Conservation (phyloP, 2,888 invertebrate species). For the Liposcelis brunnea region DNA sequence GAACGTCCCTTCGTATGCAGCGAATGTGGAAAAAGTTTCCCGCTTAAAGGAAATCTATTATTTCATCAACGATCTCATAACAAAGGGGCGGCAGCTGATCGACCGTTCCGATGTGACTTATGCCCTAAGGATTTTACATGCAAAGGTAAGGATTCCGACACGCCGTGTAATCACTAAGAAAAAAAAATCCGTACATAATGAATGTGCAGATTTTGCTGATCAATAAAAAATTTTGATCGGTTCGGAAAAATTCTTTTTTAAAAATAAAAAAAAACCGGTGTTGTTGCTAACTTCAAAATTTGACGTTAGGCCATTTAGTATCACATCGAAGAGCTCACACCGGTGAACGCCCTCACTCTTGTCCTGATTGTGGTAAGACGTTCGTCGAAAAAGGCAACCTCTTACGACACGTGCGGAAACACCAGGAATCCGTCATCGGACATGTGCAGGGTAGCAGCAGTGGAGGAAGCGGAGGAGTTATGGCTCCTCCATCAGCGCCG, state of each 20-base stretch:
- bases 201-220: too few relatives aligned
- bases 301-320: conserved; percentile 13
- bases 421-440: conserved; percentile 21
- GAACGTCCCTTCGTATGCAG: conserved; percentile 59
- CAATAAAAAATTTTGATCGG: too few relatives aligned
- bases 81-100: conserved; percentile 21
- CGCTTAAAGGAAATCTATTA: conserved; percentile 63
- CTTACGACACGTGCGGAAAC: conserved; percentile 54
- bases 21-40: conserved; percentile 39
- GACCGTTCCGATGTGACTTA: conserved; percentile 24
- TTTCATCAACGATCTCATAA: conserved; percentile 73
- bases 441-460: neutral
- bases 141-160: conserved; percentile 9
- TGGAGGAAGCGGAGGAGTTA: neutral
- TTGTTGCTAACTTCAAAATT: too few relatives aligned
- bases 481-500: neutral
- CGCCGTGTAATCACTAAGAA: too few relatives aligned
- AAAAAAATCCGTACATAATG: too few relatives aligned
- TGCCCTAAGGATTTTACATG: conserved; percentile 24
- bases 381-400: conserved; percentile 70
- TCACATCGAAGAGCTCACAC: conserved; percentile 15
- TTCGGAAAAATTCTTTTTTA: too few relatives aligned
- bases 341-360: conserved; percentile 30
- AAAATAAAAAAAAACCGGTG: too few relatives aligned
- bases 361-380: conserved; percentile 54